phyloP scores from a whole-genome alignment of 2,888 invertebrate genomes.

The Busseola fusca region DNA sequence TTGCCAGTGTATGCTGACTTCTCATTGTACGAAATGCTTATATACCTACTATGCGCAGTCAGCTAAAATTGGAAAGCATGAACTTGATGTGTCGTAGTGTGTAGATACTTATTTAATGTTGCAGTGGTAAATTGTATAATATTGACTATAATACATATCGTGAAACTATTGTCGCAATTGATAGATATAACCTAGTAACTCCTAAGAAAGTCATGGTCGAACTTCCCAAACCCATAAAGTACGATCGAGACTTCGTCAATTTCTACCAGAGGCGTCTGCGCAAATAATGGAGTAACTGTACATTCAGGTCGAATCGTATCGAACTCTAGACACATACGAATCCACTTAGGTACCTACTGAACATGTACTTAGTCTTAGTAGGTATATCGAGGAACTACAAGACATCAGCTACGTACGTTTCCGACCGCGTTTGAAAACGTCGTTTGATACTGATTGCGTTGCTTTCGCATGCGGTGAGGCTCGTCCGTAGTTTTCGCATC shows the following conservation, averaged over 20 bases:
- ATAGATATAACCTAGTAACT: not conserved
- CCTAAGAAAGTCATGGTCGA: not conserved
- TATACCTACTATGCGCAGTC: too few species aligned
- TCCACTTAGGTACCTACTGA: conserved; percentile 26
- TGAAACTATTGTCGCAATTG: not conserved
- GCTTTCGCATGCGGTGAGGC: conserved; percentile 34
- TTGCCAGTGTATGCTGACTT: too few species aligned
- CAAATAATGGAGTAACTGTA: not conserved
- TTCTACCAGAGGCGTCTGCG: not conserved
- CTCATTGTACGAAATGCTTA: too few species aligned
- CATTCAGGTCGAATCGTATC: not conserved
- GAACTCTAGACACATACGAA: conserved; percentile 49
- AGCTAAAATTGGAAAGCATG: too few species aligned
- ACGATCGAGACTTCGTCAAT: not conserved
- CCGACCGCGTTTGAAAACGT: conserved; percentile 44
- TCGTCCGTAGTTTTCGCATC: conserved; percentile 26
- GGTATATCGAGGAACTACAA: not conserved
- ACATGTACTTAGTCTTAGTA: not conserved
- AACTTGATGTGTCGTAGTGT: too few species aligned
- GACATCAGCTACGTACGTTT: conserved; percentile 22
- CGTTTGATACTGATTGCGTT: conserved; percentile 35
- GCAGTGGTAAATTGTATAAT: not conserved
- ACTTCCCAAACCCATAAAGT: not conserved
- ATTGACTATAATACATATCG: conserved; percentile 16
- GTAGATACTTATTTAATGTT: not conserved